Base-by-base conservation (phyloP, 2,888 invertebrate species). In the Liodrosophila aerea region DNA sequence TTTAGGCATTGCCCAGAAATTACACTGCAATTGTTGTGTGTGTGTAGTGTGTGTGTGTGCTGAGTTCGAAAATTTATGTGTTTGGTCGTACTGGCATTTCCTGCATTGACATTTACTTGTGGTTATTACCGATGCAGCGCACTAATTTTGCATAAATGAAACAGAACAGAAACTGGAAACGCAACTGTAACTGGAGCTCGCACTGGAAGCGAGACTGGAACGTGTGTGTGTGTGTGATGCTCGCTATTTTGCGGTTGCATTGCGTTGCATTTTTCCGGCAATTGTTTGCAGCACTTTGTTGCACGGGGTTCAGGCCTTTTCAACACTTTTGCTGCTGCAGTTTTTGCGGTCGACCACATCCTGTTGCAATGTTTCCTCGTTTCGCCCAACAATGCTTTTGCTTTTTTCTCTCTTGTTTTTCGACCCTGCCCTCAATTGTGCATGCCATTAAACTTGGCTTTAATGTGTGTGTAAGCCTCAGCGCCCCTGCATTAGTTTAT, bases 61-160 rank as follows among this genome's bases (percentile, higher is more conserved):
- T 41, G 54, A 36, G 45, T 53, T 56, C n/a, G 47, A 40, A 49
- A 77, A 76, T 76, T 77, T 80, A 80, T 77, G 80, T 58, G 63
- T 61, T 75, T 81, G 72, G n/a, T n/a, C n/a, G n/a, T n/a, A n/a
- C 27, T 45, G 43, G 67, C 64, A 60, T 67, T 77, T 77, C 73
- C 76, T 67, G 75, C 73, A 78, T 78, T 75, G 82, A 81, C 82
- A 78, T 77, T 78, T 81, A 78, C 82, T 78, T 81, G 80, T 52
- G 82, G 68, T 81, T 81, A 72, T 81, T 72, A 77, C 77, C 72
- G 45, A 69, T 69, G 72, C 63, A 52, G 27, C 37, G 45, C 39
- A 56, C 71, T 73, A 73, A 73, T 69, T 73, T 60, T 54, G 73
- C 69, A 73, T 69, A 69, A 69, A 60, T 69, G 60, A 52, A 62